A percentile compares a stretch with the other conserved stretches of the same genome.
phyloP scores from a whole-genome alignment of 2,797 vertebrate genomes.

The Corythornis leucogaster region DNA sequence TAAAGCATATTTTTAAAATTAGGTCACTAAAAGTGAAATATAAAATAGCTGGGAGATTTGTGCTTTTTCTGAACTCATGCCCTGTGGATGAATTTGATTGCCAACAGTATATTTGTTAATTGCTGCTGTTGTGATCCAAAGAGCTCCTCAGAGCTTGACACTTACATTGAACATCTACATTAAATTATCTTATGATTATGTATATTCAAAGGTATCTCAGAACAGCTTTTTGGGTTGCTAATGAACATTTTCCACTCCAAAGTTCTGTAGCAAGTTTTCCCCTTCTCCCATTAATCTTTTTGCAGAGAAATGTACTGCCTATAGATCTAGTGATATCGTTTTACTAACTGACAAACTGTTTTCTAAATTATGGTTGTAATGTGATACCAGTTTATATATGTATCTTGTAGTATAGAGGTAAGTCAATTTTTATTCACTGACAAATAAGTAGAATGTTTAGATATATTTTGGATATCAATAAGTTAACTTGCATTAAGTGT shows the following conservation, averaged over 20 bases:
- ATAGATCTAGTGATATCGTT: not conserved
- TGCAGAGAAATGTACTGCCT: not conserved
- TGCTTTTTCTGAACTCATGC: conserved; percentile 18
- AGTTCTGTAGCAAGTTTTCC: conserved; percentile 1
- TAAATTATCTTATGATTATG: conserved; percentile 21
- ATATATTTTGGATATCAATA: not conserved
- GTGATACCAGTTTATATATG: not conserved
- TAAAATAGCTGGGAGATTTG: not conserved
- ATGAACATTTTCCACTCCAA: not conserved
- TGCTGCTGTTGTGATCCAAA: conserved; percentile 56
- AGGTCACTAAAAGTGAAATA: not conserved
- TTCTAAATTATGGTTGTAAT: not conserved
- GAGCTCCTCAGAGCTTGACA: conserved; percentile 43
- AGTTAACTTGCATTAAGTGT: not conserved
- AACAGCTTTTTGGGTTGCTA: not conserved
- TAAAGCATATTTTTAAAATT: not conserved
- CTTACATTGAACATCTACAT: conserved; percentile 47
- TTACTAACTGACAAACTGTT: not conserved
- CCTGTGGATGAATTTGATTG: conserved; percentile 38
- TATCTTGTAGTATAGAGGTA: not conserved
- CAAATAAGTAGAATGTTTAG: not conserved
- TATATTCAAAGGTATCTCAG: not conserved
- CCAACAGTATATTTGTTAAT: conserved; percentile 64
- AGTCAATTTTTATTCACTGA: not conserved
- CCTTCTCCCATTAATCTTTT: not conserved